Base-by-base conservation (phyloP, 2,113 vertebrate species). In the Diadophis punctatus region DNA sequence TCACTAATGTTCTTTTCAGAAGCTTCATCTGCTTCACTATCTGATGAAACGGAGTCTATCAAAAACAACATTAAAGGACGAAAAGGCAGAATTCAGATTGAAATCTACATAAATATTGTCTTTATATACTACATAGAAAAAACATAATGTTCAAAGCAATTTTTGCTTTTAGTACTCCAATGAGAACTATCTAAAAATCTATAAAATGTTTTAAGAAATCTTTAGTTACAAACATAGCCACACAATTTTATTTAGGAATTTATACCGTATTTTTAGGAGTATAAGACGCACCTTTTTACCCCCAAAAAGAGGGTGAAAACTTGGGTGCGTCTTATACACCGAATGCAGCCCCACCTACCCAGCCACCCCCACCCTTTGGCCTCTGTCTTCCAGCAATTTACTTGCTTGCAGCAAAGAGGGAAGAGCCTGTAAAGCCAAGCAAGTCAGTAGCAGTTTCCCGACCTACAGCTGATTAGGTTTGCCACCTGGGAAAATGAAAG, bases 1-100 rank as follows among this genome's bases (percentile, higher is more conserved):
- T 97, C 98, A 97, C 98, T 98, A 3, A 94, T 95, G 94, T 97
- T 98, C 95, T 98, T 98, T 91, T 98, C 98, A 85, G 97, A 95
- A 93, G 95, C 93, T 86, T 98, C 96, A 96, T 98, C 97, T 95
- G 96, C 94, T 95, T 98, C 97, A 94, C 98, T 97, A 30, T 98
- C 98, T 51, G 98, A 99, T 1, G 98, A 98, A 90, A 96, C 96
- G 49, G 98, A 98, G 91, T 98, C 98, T 98, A 94, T 11, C 96
- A 94, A 95, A 96, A 95, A 43, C 20, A n/a, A 34, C 68, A 92
- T 56, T 11, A 74, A 16, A 91, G 39, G 95, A 95, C 48, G 93
- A 95, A 89, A 89, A 63, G 25, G 56, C 7, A 52, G 0, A 7
- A 43, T 58, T 87, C 4, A 68, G 53, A 93, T 51, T 80, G 63